Conservation (phyloP, 2,888 invertebrate species). For the Glaucopsyche alexis region DNA sequence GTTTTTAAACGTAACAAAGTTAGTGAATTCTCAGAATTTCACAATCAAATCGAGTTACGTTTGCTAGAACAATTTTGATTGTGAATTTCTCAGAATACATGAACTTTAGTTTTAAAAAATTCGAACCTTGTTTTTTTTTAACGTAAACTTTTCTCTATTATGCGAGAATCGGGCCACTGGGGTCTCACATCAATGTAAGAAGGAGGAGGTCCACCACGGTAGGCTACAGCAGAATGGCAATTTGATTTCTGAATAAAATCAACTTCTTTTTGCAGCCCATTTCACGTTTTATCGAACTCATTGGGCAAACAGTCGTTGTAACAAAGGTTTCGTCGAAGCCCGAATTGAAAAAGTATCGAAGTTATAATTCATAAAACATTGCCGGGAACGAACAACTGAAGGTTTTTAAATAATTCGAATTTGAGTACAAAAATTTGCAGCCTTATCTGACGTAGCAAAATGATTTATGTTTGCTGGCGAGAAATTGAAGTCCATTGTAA, state of each 20-base stretch:
- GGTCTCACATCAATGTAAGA: no score
- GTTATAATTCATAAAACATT: not conserved
- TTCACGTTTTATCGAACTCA: not conserved
- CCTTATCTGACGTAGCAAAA: not conserved
- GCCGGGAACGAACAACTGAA: not conserved
- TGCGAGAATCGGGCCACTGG: no score
- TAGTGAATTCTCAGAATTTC: no score
- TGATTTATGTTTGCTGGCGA: not conserved
- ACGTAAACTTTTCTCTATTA: no score
- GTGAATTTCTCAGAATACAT: no score
- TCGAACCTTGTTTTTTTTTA: no score
- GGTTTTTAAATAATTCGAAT: not conserved
- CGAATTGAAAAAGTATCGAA: constrained; percentile 8
- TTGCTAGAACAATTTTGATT: no score
- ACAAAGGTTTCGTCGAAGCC: not conserved
- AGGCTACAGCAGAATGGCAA: not conserved
- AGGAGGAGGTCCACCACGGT: no score
- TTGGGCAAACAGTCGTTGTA: not conserved
- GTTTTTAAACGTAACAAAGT: no score
- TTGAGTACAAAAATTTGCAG: constrained; percentile 1
- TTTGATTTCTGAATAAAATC: not conserved
- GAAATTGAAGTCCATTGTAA: not conserved
- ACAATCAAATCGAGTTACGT: no score
- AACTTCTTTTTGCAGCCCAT: not conserved
- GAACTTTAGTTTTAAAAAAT: no score